Base-by-base conservation (phyloP, 2,797 vertebrate genomes). In the Falco biarmicus region DNA sequence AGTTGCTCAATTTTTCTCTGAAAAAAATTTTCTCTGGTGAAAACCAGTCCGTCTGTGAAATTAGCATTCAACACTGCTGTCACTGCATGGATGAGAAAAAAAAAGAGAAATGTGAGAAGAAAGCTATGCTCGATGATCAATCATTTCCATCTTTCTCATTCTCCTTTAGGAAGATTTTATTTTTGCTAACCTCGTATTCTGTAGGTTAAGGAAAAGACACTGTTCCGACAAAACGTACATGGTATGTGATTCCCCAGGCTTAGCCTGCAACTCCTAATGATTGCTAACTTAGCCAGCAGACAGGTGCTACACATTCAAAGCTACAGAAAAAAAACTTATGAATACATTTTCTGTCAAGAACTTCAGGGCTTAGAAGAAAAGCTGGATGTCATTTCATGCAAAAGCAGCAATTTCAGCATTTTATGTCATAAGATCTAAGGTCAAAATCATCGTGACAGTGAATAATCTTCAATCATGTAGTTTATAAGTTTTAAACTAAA, bases 331-430 rank as follows among this genome's bases (percentile, higher is more conserved):
- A 76, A 80, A 20, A 0, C 6, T 25, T 70, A 47, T 59, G 93
- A 92, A 91, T 92, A 61, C 2, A 76, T 90, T 93, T 96, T 79
- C 41, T 89, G 39, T 73, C 48, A 90, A 84, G 87, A 71, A 65
- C 24, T 73, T 92, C 41, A 59, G 28, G 50, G 25, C 26, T 95
- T 78, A 59, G 50, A 84, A 91, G 34, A 66, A 95, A 91, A 93
- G 41, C 15, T 56, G 39, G 6, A 88, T 79, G 13, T 63, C 2
- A 68, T 93, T 93, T 94, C 45, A 76, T 65, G 37, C 41, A 90
- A 87, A 97, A 95, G 29, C 43, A 87, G 47, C 51, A 61, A 81
- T 93, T 87, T 87, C 25, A 48, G 7, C 11, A n/a, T 88, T 88
- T 90, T 78, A 21, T 88, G 41, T 64, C 68, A 83, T 47, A 76